phyloP scores from a whole-genome alignment of 2,113 vertebrate species.

The Cheirogaleus medius region DNA sequence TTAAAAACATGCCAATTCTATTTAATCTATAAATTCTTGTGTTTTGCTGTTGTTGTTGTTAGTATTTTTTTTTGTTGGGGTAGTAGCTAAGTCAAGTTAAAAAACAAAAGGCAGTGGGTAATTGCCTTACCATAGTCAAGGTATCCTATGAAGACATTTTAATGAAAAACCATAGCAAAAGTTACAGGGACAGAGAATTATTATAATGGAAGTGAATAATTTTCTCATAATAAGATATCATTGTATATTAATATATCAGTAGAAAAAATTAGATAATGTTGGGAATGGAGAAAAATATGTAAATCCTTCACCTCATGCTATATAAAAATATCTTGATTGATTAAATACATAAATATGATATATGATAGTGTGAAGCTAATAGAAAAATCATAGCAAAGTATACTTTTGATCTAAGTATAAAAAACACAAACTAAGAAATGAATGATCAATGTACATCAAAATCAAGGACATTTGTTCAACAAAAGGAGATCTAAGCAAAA shows the following conservation, averaged over 20 bases:
- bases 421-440: neutral
- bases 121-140: neutral
- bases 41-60: neutral
- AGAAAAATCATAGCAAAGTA: neutral
- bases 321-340: neutral
- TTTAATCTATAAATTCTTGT: neutral
- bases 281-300: neutral
- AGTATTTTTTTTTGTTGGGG: neutral
- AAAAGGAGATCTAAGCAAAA: conserved; percentile 27
- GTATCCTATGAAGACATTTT: neutral
- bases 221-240: neutral
- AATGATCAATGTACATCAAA: neutral
- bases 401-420: neutral
- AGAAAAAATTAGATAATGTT: neutral
- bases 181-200: neutral
- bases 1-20: neutral
- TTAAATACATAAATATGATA: neutral
- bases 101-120: neutral
- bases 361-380: neutral
- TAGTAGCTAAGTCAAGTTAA: neutral
- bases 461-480: neutral
- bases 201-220: neutral
- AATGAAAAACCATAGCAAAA: neutral
- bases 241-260: neutral
- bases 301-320: neutral